A percentile compares a stretch with the other conserved stretches of the same genome.
Conservation (phyloP, 1,140 invertebrate species). For the Penaeus vannamei region DNA sequence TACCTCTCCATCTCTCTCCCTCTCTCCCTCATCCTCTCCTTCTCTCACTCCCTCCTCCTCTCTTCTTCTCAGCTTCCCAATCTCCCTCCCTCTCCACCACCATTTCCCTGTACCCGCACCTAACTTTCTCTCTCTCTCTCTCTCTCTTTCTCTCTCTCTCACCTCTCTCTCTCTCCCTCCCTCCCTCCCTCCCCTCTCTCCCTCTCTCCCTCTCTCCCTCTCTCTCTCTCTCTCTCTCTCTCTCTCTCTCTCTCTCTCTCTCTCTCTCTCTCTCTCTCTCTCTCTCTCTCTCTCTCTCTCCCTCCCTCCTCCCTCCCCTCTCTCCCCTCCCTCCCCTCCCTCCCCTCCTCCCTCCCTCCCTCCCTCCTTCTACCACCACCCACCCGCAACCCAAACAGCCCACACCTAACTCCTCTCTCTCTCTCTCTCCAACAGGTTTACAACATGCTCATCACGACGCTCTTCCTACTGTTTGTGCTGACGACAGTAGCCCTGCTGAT, state of each 20-base stretch:
- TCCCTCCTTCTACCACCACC: background rate
- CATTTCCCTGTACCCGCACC: background rate
- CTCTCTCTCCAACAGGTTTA: constrained; percentile 63
- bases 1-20: too few species aligned
- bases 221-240: background rate
- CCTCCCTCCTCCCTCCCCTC: background rate
- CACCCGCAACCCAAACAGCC: background rate
- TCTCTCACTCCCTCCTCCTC: too few species aligned
- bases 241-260: background rate
- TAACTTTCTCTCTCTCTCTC: background rate
- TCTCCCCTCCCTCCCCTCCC: background rate
- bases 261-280: background rate
- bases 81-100: background rate
- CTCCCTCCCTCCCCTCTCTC: background rate
- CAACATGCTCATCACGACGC: constrained; percentile 65
- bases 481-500: constrained; percentile 61
- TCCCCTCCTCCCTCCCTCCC: background rate
- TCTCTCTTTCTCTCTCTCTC: background rate
- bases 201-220: too few species aligned
- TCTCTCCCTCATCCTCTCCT: too few species aligned
- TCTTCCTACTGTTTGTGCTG: constrained; percentile 61
- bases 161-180: too few species aligned
- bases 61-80: too few species aligned
- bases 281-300: background rate
- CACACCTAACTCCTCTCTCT: too few species aligned